Evolutionary conservation across 2,888 invertebrate species (phyloP).

Genomic region (Caenorhabditis parvicauda): DNA sequence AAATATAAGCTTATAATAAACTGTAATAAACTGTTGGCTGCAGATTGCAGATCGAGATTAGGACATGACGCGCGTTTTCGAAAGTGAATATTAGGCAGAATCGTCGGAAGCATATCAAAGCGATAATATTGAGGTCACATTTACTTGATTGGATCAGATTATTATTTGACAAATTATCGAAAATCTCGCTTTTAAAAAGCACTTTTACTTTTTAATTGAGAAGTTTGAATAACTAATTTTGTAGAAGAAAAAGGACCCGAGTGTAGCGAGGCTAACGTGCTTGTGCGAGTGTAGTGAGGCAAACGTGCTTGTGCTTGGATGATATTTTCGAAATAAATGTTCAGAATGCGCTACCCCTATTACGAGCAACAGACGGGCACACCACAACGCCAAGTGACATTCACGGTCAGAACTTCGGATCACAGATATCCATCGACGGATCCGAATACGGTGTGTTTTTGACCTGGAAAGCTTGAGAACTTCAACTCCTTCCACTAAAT

Average conservation of each 20-base stretch:
- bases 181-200: not conserved
- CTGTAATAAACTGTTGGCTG: no score
- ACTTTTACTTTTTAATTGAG: not conserved
- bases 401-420: conserved; percentile 36
- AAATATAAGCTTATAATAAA: no score
- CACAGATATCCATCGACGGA: conserved; percentile 39
- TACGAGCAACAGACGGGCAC: conserved; percentile 60
- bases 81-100: no score
- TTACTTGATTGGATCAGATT: not conserved
- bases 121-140: no score
- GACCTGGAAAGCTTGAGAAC: not conserved
- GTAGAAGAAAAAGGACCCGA: not conserved
- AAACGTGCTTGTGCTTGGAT: no score
- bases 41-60: no score
- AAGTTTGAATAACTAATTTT: not conserved
- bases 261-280: no score
- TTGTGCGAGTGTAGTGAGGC: no score
- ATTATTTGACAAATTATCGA: not conserved
- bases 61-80: no score
- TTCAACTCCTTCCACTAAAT: no score
- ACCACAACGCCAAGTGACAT: conserved; percentile 48
- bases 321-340: conserved; percentile 1
- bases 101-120: no score
- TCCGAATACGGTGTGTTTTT: conserved; percentile 36
- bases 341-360: conserved; percentile 38